phyloP scores from a whole-genome alignment of 2,113 vertebrate species.

The Thalassoma bifasciatum region DNA sequence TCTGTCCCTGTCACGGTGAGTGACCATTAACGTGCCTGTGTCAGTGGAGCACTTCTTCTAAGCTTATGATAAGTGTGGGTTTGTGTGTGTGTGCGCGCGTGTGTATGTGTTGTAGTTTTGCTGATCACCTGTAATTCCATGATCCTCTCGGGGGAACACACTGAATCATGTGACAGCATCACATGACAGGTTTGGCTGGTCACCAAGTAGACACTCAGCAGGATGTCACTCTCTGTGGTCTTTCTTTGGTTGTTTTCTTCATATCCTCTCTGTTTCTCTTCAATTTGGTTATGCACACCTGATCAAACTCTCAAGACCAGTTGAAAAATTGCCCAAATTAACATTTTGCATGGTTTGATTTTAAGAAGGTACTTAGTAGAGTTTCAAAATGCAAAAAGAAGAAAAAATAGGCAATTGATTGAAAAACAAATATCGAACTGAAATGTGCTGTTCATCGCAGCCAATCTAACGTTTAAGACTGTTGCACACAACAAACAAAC shows the following conservation, averaged over 20 bases:
- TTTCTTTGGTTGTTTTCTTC: neutral
- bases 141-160: slow-evolving; percentile 69
- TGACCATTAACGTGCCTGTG: slow-evolving; percentile 31
- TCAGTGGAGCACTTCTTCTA: slow-evolving; percentile 44
- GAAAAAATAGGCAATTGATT: too few species aligned
- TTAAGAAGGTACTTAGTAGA: too few species aligned
- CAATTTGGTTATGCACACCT: too few species aligned
- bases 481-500: too few species aligned
- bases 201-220: slow-evolving; percentile 20
- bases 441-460: too few species aligned
- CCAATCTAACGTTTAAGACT: too few species aligned
- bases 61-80: slow-evolving; percentile 17
- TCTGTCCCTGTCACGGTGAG: neutral
- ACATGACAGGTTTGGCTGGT: slow-evolving; percentile 51
- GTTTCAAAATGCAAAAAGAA: too few species aligned
- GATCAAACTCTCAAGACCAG: too few species aligned
- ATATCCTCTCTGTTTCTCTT: neutral
- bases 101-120: slow-evolving; percentile 24
- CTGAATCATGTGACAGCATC: slow-evolving; percentile 58
- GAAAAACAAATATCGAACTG: too few species aligned
- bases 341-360: too few species aligned
- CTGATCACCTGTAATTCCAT: slow-evolving; percentile 75
- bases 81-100: slow-evolving; percentile 10
- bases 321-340: too few species aligned
- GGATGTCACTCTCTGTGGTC: neutral